Evolutionary conservation across 2,888 invertebrate genomes (phyloP).

Genomic region (Ophion ventricosus): DNA sequence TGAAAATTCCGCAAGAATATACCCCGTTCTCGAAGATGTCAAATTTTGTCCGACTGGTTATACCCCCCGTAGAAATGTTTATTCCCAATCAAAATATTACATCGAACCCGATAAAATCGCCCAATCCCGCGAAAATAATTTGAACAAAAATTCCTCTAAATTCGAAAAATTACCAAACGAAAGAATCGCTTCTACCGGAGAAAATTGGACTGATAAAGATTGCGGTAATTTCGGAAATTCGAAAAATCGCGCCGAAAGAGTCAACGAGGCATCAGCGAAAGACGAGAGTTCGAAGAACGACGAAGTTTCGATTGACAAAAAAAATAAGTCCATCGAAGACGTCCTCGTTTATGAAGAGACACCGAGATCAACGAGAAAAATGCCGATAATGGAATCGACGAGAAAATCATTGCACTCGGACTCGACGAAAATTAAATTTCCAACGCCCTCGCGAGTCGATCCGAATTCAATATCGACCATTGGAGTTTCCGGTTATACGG

Average conservation of each 20-base stretch:
- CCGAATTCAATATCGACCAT: conserved; percentile 67
- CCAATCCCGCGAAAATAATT: not conserved
- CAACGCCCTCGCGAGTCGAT: conserved; percentile 57
- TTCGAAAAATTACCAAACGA: conserved; percentile 18
- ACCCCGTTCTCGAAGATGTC: conserved; percentile 6
- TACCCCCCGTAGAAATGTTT: conserved; percentile 11
- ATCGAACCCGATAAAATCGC: not conserved
- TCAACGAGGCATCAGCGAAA: not conserved
- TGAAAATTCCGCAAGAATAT: conserved; percentile 3
- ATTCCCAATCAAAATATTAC: not conserved
- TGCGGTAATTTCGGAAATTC: not conserved
- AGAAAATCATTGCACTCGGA: conserved; percentile 66
- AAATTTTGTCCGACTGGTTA: conserved; percentile 26
- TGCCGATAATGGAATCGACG: conserved; percentile 73
- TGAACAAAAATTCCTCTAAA: not conserved
- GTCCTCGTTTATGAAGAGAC: conserved; percentile 45
- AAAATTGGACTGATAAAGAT: not conserved
- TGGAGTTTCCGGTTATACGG: conserved; percentile 47
- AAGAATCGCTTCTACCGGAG: not conserved
- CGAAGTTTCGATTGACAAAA: not conserved
- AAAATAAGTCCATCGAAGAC: conserved; percentile 34
- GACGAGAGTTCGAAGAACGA: not conserved
- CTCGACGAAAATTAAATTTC: conserved; percentile 53
- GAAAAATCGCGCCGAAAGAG: not conserved
- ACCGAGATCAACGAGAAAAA: conserved; percentile 55